Evolutionary conservation across 2,113 vertebrate species (phyloP).

Genomic region (Lucifuga dentata): DNA sequence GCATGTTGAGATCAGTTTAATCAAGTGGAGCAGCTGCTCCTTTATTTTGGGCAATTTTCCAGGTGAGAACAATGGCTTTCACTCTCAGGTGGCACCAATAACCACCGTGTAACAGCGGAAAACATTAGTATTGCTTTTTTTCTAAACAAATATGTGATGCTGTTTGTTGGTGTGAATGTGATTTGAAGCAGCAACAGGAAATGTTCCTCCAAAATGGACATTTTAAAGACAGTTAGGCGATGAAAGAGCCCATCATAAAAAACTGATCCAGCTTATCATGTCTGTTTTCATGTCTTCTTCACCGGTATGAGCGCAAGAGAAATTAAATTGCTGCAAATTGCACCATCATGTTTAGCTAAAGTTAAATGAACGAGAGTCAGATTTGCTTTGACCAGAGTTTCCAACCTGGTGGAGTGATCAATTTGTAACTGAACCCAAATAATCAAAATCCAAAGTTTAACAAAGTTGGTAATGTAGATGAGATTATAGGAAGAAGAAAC

Average conservation of each 20-base stretch:
- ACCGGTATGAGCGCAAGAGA: not conserved
- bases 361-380: not conserved
- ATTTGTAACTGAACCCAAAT: not conserved
- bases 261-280: too few relatives aligned
- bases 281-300: slow-evolving; percentile 1
- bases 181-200: slow-evolving; percentile 57
- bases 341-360: slow-evolving; percentile 9
- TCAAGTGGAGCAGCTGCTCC: slow-evolving; percentile 14
- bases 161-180: slow-evolving; percentile 27
- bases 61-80: slow-evolving; percentile 23
- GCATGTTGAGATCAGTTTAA: slow-evolving; percentile 9
- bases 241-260: too few relatives aligned
- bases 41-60: slow-evolving; percentile 23
- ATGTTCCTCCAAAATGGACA: slow-evolving; percentile 31
- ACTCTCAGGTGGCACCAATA: slow-evolving; percentile 5
- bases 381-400: slow-evolving; percentile 8
- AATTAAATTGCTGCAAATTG: slow-evolving; percentile 19
- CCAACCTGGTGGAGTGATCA: not conserved
- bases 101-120: not conserved
- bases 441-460: not conserved
- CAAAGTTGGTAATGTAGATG: too few relatives aligned
- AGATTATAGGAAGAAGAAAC: not conserved
- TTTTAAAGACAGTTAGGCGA: slow-evolving; percentile 40
- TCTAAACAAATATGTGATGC: slow-evolving; percentile 21
- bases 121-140: not conserved